Conservation (phyloP, 2,797 vertebrate species). For the Podarcis siculus region DNA sequence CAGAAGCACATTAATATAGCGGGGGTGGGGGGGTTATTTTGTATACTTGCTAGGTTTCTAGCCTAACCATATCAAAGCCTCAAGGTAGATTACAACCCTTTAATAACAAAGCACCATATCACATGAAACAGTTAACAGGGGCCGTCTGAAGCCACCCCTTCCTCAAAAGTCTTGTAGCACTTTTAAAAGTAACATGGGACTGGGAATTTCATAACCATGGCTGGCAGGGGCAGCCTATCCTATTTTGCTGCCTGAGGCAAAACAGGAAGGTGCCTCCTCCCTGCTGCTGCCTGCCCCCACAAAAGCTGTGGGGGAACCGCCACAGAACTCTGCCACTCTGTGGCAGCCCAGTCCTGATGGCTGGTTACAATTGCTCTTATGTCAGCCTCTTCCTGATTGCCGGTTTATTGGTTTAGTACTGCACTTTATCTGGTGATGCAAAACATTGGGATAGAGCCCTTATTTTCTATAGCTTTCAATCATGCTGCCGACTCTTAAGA, state of each 20-base stretch:
- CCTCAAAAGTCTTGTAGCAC: not conserved
- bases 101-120: not conserved
- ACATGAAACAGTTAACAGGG: not conserved
- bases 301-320: too few relatives aligned
- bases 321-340: too few relatives aligned
- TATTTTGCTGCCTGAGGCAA: too few relatives aligned
- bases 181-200: not conserved
- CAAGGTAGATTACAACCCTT: not conserved
- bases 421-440: not conserved
- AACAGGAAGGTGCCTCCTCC: too few relatives aligned
- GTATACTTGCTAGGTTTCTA: not conserved
- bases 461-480: conserved; percentile 9
- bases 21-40: not conserved
- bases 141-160: not conserved
- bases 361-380: not conserved
- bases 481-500: not conserved
- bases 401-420: not conserved
- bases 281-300: too few relatives aligned
- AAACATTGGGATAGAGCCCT: not conserved
- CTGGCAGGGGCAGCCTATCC: too few relatives aligned
- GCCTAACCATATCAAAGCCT: not conserved
- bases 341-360: too few relatives aligned
- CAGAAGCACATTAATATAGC: not conserved
- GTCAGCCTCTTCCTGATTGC: not conserved
- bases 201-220: not conserved